Evolutionary conservation across 2,888 invertebrate species (phyloP), one percentile per base, ranked within the genome.

Genomic region (Clitarchus hookeri): DNA sequence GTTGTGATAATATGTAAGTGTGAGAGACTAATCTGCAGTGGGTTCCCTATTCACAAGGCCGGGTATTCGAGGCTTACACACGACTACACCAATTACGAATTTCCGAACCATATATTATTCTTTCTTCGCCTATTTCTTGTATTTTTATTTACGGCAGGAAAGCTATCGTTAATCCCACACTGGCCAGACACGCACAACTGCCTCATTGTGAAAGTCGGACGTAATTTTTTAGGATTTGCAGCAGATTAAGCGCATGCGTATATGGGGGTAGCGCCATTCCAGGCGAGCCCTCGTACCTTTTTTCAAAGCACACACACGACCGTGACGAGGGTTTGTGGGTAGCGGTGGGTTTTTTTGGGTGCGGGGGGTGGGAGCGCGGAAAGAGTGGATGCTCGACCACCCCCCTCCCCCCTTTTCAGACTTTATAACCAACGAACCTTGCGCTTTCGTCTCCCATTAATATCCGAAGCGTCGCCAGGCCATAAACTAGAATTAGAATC

Each of bases 401-500:
- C 36, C 19, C 6, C 53, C 53, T 6, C 19, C 53, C 53, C 65
- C n/a, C 23, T 65, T 19, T 36, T 4, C 36, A 36, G n/a, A 65
- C 65, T 23, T 11, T 8, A 65, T 19, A 65, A 23, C n/a, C 65
- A 2, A 0, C 65, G 65, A 23, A 65, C 65, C 19, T 23, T n/a
- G 16, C 8, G 23, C 53, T 65, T 65, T 23, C 65, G n/a, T 19
- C 65, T 65, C 13, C 65, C 83, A 87, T 87, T 87, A 86, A 86
- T 86, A 87, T 87, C 87, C 84, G 87, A 87, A 85, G 85, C 65
- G 84, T 87, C 85, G 85, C 84, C 80, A 85, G 54, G 79, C 86
- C 87, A 86, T 87, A 87, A 87, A 87, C 87, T 87, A 86, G 86
- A 85, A 87, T 87, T 87, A 87, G 85, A 87, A 87, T 79, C 86